Evolutionary conservation across 92 coral and sea anemone genomes (phyloP), one percentile per base, ranked within the genome.

Genomic region (Palythoa grandiflora): DNA sequence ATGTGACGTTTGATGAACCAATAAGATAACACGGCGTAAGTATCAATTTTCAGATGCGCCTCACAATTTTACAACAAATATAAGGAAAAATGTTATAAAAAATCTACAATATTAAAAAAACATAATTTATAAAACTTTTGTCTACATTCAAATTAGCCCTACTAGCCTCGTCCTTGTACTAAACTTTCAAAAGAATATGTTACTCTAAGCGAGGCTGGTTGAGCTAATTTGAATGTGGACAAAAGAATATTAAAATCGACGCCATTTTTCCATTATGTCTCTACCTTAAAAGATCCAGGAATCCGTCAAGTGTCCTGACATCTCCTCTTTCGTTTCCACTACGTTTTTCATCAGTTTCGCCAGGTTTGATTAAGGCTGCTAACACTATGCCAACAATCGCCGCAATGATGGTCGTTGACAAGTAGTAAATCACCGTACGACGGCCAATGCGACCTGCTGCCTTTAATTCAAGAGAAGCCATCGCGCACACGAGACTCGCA

Each of bases 401-500:
- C 16, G 98, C 98, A 4, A 89, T 68, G 9, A 89, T 44, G n/a
- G 96, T 95, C 8, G 98, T 96, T 61, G 89, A 38, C 21, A 96
- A 61, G 90, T 96, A 96, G 88, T 92, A 96, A 5, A 96, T 52
- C 50, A 96, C 63, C 2, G 97, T 90, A 6, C 98, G 91, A 70
- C 98, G 98, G 0, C 98, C 98, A 51, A 96, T 90, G 38, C 92
- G 93, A 38, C 98, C 98, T 21, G 98, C 94, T 15, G 97, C 94
- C 61, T 90, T 86, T 19, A 98, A 88, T 85, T 96, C 97, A 80
- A 96, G 77, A 16, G 95, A 93, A 5, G 98, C 90, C 73, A 96
- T 84, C 57, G 98, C 98, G 68, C 91, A 94, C 68, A 96, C 93
- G 50, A 96, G 83, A 88, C 98, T 96, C 57, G 98, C 94, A 13